Conservation (phyloP, 2,888 invertebrate species). For the Lithophane semibrunnea region DNA sequence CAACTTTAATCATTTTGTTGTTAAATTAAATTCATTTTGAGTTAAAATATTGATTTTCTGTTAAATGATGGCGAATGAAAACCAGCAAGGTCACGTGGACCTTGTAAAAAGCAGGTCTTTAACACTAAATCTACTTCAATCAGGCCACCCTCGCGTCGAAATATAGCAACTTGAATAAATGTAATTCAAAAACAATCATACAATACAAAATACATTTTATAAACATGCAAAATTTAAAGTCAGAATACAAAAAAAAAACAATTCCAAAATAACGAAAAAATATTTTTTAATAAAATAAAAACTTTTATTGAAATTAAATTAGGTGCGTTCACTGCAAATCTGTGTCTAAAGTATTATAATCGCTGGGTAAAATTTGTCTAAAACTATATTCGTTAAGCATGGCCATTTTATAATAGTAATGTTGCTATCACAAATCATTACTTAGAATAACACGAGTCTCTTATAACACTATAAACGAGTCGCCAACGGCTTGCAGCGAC, state of each 20-base stretch:
- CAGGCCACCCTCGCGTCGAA: not conserved
- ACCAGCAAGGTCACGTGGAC: not conserved
- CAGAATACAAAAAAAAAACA: constrained; percentile 40
- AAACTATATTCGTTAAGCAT: constrained; percentile 66
- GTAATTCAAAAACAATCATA: constrained; percentile 42
- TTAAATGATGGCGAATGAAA: not conserved
- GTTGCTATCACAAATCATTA: constrained; percentile 69
- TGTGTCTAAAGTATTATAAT: constrained; percentile 50
- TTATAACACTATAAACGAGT: constrained; percentile 59
- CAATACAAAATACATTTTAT: constrained; percentile 50
- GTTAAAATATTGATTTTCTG: not conserved
- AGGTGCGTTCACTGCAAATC: constrained; percentile 37
- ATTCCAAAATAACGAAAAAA: constrained; percentile 32
- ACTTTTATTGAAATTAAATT: constrained; percentile 24
- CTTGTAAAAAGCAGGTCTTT: not conserved
- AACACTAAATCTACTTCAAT: not conserved
- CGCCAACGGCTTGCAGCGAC: constrained; percentile 51
- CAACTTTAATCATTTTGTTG: too few relatives aligned
- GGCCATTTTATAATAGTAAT: constrained; percentile 67
- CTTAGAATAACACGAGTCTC: constrained; percentile 65
- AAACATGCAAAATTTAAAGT: constrained; percentile 47
- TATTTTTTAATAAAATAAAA: constrained; percentile 6
- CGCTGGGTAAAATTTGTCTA: constrained; percentile 63
- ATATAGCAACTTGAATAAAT: constrained; percentile 33
- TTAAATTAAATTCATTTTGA: not conserved